Evolutionary conservation across 92 coral and sea anemone species (phyloP), one percentile per base, ranked within the genome.

Genomic region (Nematostella vectensis): DNA sequence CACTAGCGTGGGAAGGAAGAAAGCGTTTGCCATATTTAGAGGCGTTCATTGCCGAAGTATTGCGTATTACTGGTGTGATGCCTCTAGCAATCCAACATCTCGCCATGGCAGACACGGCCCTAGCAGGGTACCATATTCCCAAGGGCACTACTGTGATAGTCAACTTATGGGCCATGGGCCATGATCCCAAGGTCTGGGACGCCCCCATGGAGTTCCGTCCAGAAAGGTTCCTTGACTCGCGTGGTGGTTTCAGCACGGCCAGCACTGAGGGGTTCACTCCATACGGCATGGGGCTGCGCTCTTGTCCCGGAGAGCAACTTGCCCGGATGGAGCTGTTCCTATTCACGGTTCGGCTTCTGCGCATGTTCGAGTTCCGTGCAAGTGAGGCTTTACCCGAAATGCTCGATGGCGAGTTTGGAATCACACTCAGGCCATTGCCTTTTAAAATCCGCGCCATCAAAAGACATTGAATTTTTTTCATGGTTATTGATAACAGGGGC

Each of bases 281-380:
- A 16, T 82, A 68, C 67, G 75, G 77, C 0, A 38, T 74, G 11
- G 89, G 89, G 17, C 77, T 68, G 40, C 73, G 89, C 4, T 79
- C 78, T 11, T 82, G 89, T 40, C 84, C 79, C n/a, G 89, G 89
- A 8, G 89, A 82, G 58, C 49, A 70, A 2, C 62, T 82, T 37
- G 78, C 89, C 0, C 71, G 70, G 29, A 69, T 81, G 28, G 74
- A 76, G 30, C 52, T 66, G 36, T 82, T 71, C 48, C 58, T 82
- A 50, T 61, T 72, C 67, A 79, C 74, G 27, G 67, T 80, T 58
- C 69, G 57, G 12, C 71, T 82, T 13, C 53, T 58, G 17, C 83
- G 76, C 51, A 65, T 62, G 39, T 77, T 76, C 54, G 55, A 54
- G 38, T 58, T 82, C 31, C 68, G 59, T 15, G 39, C 65, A 0